phyloP scores from a whole-genome alignment of 2,888 invertebrate genomes.

The Drosophila lacicola region DNA sequence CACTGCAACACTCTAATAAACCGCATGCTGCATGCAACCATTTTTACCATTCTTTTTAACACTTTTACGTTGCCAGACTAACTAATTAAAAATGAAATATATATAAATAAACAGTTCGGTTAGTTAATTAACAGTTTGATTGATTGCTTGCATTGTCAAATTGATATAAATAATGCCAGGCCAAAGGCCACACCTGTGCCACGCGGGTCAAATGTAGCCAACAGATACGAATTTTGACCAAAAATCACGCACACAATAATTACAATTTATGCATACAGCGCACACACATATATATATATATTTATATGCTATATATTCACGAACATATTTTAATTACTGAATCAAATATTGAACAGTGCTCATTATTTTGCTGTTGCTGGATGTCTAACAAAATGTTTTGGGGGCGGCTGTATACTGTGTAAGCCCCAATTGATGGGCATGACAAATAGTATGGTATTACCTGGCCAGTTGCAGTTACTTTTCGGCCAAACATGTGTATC shows the following conservation, averaged over 20 bases:
- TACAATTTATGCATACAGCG: slow-evolving; percentile 49
- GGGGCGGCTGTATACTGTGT: slow-evolving; percentile 10
- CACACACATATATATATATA: background rate
- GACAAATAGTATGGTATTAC: slow-evolving; percentile 22
- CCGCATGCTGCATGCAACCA: background rate
- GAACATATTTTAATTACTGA: slow-evolving; percentile 59
- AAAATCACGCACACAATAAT: slow-evolving; percentile 74
- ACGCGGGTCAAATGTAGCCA: background rate
- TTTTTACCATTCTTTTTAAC: background rate
- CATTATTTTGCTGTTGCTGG: slow-evolving; percentile 51
- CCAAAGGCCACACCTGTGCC: background rate
- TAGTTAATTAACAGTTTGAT: slow-evolving; percentile 75
- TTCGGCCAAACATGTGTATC: slow-evolving; percentile 14
- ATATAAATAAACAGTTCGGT: slow-evolving; percentile 56
- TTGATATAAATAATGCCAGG: slow-evolving; percentile 45
- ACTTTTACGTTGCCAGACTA: slow-evolving; percentile 29
- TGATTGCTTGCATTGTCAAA: slow-evolving; percentile 62
- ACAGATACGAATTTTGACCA: slow-evolving; percentile 48
- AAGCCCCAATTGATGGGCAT: slow-evolving; percentile 7
- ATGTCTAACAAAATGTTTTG: background rate
- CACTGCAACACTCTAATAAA: background rate
- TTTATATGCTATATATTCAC: background rate
- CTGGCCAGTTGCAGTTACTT: slow-evolving; percentile 7
- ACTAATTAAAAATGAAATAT: slow-evolving; percentile 61
- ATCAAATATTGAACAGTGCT: slow-evolving; percentile 53